Evolutionary conservation across 2,888 invertebrate genomes (phyloP).

Genomic region (Girardia tigrina): DNA sequence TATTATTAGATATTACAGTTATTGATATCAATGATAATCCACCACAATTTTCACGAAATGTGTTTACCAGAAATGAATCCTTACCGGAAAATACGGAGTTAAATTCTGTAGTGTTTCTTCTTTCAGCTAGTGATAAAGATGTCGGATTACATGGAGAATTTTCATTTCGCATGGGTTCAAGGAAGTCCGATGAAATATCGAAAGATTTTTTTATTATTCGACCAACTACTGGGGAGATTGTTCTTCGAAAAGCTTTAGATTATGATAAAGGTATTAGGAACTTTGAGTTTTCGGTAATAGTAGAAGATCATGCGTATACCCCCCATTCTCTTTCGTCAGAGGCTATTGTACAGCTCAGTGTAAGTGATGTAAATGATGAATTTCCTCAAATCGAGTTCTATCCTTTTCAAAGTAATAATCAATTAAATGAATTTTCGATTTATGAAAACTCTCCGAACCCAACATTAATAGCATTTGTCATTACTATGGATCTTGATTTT

Average conservation of each 20-base stretch:
- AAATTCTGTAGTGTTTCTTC: not conserved
- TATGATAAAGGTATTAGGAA: not conserved
- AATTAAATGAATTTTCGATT: not conserved
- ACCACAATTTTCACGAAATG: not conserved
- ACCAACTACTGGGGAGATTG: not conserved
- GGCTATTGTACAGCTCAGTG: not conserved
- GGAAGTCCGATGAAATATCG: not conserved
- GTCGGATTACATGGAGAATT: slow-evolving; percentile 12
- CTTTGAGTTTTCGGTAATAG: not conserved
- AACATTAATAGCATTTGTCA: not conserved
- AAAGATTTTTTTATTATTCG: not conserved
- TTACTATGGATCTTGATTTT: not conserved
- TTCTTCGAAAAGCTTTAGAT: not conserved
- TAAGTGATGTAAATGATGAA: slow-evolving; percentile 1
- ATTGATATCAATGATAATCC: slow-evolving; percentile 18
- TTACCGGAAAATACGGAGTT: not conserved
- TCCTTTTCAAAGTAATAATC: not conserved
- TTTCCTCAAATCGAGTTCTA: not conserved
- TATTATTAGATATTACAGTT: not conserved
- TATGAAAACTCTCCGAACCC: not conserved
- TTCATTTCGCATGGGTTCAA: not conserved
- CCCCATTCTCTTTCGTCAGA: not conserved
- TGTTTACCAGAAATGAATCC: not conserved
- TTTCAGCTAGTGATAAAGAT: not conserved
- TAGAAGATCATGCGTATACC: not conserved